Evolutionary conservation across 23 tunicate genomes (phyloP), one percentile per base, ranked within the genome.

Genomic region (Halocynthia roretzi): DNA sequence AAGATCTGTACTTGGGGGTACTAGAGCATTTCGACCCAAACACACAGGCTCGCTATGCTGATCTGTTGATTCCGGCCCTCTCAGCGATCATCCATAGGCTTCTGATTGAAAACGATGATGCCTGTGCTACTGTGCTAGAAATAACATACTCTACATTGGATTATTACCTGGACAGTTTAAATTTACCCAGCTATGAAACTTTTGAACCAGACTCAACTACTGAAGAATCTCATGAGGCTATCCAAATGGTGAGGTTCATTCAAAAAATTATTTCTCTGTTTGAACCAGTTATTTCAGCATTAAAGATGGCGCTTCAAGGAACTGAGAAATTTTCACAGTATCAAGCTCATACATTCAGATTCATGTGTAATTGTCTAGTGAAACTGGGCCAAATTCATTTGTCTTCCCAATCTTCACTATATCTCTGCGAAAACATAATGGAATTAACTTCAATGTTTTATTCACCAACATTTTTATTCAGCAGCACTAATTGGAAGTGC

Each of bases 21-120:
- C 56, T 89, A 69, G 96, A 89, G 54, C 96, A 89, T 23, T 89
- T 83, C 80, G 96, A 89, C 48, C 96, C 96, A 19, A 83, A 76
- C 80, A 65, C 76, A 0, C 85, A 83, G 57, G 70, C 76, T 7
- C 76, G 44, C 22, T 54, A 84, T 57, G 82, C 84, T 65, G 76
- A 89, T 68, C 21, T 83, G 61, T 78, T 89, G 6, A 52, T 83
- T 68, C 83, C 96, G 23, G 82, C 85, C 18, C 18, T 89, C 31
- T n/a, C 51, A 44, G 56, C 67, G 51, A 80, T 83, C 74, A 19
- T n/a, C 14, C n/a, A 20, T 8, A 74, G 22, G 21, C 14, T 50
- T 56, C 20, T 53, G 17, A 8, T 50, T 12, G 14, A 53, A 8
- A 44, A 74, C 14, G 23, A 22, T 0, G 56, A 74, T 14, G 55